Percentiles rank a stretch among this genome's conserved stretches.
Conservation (phyloP, 2,888 invertebrate genomes). For the Spisula solida region DNA sequence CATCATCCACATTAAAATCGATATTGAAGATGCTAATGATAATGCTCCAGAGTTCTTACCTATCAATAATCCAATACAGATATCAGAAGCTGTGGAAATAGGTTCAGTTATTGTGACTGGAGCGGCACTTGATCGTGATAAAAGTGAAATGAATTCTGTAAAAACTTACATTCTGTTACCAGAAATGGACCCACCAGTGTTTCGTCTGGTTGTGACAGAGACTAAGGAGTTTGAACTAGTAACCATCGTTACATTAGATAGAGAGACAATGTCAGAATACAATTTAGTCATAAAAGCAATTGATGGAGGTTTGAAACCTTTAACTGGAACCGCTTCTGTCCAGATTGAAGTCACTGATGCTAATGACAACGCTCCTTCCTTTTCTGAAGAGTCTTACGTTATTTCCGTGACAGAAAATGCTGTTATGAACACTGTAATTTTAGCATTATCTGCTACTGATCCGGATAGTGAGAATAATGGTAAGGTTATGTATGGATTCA, state of each 20-base stretch:
- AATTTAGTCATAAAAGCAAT: slow-evolving; percentile 76
- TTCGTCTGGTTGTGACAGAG: slow-evolving; percentile 71
- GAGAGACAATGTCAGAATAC: slow-evolving; percentile 78
- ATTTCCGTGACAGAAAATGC: slow-evolving; percentile 71
- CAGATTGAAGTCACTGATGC: slow-evolving; percentile 73
- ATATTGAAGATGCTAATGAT: slow-evolving; percentile 81
- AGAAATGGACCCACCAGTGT: slow-evolving; percentile 63
- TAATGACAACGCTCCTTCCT: slow-evolving; percentile 77
- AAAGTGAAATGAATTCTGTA: slow-evolving; percentile 74
- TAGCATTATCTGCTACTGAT: slow-evolving; percentile 92
- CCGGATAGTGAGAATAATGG: slow-evolving; percentile 94
- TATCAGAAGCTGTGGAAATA: slow-evolving; percentile 74
- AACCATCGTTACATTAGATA: slow-evolving; percentile 76
- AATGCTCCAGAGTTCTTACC: slow-evolving; percentile 77
- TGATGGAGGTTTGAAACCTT: slow-evolving; percentile 75
- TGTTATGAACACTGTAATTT: slow-evolving; percentile 62
- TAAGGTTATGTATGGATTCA: slow-evolving; percentile 87
- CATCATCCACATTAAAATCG: slow-evolving; percentile 75
- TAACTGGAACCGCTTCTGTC: slow-evolving; percentile 72
- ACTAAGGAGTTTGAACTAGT: slow-evolving; percentile 78
- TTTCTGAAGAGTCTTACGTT: slow-evolving; percentile 67
- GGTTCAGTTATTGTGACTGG: slow-evolving; percentile 71
- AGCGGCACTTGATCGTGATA: slow-evolving; percentile 77
- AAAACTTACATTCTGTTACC: slow-evolving; percentile 75
- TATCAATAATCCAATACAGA: slow-evolving; percentile 54